A percentile compares a stretch with the other conserved stretches of the same genome.
These are phyloP conservation scores for Miichthys miiuy DNA, from an alignment of 2,797 vertebrate genomes.

Conservation along the genomic window DNA sequence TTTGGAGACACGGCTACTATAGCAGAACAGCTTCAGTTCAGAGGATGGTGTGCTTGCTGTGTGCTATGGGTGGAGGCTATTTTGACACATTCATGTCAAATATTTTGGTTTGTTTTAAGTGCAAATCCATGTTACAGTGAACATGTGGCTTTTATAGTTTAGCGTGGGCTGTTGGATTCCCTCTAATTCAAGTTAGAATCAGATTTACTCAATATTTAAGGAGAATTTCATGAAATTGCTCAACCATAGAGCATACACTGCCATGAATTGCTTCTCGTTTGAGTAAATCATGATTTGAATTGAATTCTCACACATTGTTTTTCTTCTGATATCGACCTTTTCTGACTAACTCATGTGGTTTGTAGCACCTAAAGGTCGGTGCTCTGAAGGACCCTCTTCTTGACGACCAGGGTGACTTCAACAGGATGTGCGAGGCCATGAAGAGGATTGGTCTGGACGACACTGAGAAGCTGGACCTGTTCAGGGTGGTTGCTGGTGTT, in stretches of 20 bases:
- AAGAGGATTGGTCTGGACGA: constrained; percentile 97
- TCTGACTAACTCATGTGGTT: neutral
- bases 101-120: neutral
- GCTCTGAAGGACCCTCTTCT: constrained; percentile 95
- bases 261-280: neutral
- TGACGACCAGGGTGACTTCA: constrained; percentile 96
- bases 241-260: neutral
- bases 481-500: constrained; percentile 96
- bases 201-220: constrained; percentile 31
- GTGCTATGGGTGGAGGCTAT: constrained; percentile 46
- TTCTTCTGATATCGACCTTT: neutral
- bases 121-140: neutral
- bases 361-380: constrained; percentile 91
- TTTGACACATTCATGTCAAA: constrained; percentile 6
- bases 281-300: constrained; percentile 44
- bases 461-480: constrained; percentile 96
- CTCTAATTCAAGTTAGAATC: constrained; percentile 22
- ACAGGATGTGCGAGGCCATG: constrained; percentile 98
- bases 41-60: constrained; percentile 38
- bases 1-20: constrained; percentile 4
- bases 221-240: neutral
- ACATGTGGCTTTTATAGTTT: constrained; percentile 4
- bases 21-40: constrained; percentile 3
- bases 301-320: neutral
- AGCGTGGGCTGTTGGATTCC: neutral